Evolutionary conservation across 2,888 invertebrate species (phyloP).

Genomic region (Aphidius colemani): DNA sequence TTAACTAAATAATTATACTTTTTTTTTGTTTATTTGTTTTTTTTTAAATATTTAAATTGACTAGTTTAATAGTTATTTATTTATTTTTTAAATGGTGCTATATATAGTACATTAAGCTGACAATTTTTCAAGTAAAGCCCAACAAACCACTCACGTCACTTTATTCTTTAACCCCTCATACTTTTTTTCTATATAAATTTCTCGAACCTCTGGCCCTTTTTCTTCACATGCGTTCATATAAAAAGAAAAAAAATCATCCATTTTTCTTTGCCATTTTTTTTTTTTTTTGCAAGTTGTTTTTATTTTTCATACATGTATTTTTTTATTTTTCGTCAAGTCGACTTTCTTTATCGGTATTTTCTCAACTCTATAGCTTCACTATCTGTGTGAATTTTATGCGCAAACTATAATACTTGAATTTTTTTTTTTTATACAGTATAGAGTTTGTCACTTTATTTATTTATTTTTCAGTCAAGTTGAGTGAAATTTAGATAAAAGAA

Average conservation of each 20-base stretch:
- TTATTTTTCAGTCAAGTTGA: not conserved
- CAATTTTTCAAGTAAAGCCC: constrained; percentile 25
- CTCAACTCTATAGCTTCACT: constrained; percentile 18
- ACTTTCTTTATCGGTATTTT: constrained; percentile 27
- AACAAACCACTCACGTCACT: constrained; percentile 1
- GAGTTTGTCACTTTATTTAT: constrained; percentile 3
- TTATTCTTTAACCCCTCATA: not conserved
- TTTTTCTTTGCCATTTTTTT: constrained; percentile 4
- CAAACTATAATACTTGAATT: too few relatives aligned
- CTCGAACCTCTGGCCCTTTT: not conserved
- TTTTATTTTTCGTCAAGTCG: constrained; percentile 2
- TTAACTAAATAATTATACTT: too few relatives aligned
- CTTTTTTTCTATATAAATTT: constrained; percentile 1
- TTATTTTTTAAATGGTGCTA: constrained; percentile 8
- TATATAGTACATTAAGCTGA: constrained; percentile 22
- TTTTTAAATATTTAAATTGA: not conserved
- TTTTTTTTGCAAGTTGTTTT: not conserved
- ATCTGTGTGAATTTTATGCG: not conserved
- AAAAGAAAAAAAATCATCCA: too few relatives aligned
- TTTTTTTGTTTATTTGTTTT: not conserved
- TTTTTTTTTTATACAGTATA: constrained; percentile 7
- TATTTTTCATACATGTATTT: not conserved
- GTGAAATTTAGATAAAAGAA: too few relatives aligned
- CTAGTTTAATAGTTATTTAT: constrained; percentile 16
- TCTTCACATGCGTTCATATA: too few relatives aligned